These are phyloP conservation scores for Drosophila setifemur DNA, from an alignment of 1,140 invertebrate genomes.

Conservation along the genomic window DNA sequence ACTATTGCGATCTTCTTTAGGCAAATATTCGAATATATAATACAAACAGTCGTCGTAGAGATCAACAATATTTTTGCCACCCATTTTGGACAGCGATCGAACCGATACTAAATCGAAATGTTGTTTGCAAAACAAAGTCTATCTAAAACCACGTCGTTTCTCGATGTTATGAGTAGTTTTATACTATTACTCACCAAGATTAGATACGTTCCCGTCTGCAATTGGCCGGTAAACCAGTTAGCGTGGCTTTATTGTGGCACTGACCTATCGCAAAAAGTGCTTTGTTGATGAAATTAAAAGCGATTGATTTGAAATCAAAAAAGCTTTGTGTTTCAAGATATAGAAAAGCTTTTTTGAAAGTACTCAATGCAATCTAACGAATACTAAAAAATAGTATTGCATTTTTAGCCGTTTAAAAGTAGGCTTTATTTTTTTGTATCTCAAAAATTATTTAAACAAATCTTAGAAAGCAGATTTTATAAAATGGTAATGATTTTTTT, in stretches of 20 bases:
- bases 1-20: constrained; percentile 16
- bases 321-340: background rate
- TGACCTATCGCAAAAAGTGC: constrained; percentile 50
- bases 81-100: constrained; percentile 11
- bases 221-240: constrained; percentile 25
- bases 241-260: background rate
- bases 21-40: constrained; percentile 28
- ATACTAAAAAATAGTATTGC: too few species aligned
- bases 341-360: background rate
- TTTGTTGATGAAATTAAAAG: background rate
- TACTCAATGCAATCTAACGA: too few species aligned
- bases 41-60: constrained; percentile 46
- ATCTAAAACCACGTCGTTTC: constrained; percentile 34
- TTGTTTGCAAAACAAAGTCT: background rate
- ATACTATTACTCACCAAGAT: constrained; percentile 2
- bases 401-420: too few species aligned
- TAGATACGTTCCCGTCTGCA: constrained; percentile 19
- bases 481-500: background rate
- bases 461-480: too few species aligned
- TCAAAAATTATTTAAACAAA: too few species aligned
- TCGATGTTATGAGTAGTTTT: constrained; percentile 42
- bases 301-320: background rate
- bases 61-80: constrained; percentile 27
- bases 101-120: constrained; percentile 12
- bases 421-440: too few species aligned